Base-by-base conservation (phyloP, 2,113 vertebrate species). In the Glareola pratincola region DNA sequence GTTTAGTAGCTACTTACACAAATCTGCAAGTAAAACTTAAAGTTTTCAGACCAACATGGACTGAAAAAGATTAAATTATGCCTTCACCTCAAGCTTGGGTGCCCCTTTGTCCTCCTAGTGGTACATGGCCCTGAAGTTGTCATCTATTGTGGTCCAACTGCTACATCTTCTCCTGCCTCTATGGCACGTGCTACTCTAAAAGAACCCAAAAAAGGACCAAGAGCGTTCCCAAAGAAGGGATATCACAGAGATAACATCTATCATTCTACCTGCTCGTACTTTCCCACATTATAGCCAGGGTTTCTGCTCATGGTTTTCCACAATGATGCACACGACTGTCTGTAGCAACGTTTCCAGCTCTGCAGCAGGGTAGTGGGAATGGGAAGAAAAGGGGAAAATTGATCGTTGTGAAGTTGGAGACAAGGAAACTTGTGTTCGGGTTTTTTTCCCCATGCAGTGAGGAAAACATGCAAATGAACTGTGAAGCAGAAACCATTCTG, bases 401-500 rank as follows among this genome's bases (percentile, higher is more conserved):
- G 47, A 68, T 94, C 32, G 53, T 45, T 92, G 27, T 93, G 79
- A 94, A 87, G 82, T 51, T 91, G 34, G 64, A 97, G 50, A 92
- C 64, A 74, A 96, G 82, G 84, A 93, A 95, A 79, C 16, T 96
- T 93, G 54, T 92, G 43, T 51, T 96, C 96, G 39, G 20, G 24
- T 14, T 60, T 92, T 83, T 83, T 96, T 87, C 32, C 64, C 84
- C 54, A 85, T 73, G 48, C 87, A 94, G 59, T 81, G 77, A 94
- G 76, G 78, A 94, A 96, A 96, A 77, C 84, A 86, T 94, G 91
- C 45, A 96, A 98, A 97, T 94, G 81, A 96, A 92, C n/a, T 85
- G 76, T 92, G 80, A 96, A 98, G 87, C 32, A 96, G 75, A 95
- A 90, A 95, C 96, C 93, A 81, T 94, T 97, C 85, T 90, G 89